phyloP scores from a whole-genome alignment of 2,888 invertebrate genomes.

The Epirrhoe alternata region DNA sequence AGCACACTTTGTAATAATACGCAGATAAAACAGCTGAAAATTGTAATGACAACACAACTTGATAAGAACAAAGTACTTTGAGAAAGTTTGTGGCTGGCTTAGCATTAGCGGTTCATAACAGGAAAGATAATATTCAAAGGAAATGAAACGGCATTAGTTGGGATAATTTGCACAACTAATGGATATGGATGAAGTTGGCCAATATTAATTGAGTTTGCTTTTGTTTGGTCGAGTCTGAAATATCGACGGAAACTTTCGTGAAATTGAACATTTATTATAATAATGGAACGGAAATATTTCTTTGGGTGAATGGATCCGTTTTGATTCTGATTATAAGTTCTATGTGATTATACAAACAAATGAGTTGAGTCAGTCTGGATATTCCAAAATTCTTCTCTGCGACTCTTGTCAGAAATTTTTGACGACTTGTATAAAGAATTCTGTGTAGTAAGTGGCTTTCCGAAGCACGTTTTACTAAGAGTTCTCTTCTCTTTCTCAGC shows the following conservation, averaged over 20 bases:
- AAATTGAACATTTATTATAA: not conserved
- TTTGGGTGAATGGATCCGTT: not conserved
- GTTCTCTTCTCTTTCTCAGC: no score
- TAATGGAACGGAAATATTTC: not conserved
- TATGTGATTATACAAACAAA: not conserved
- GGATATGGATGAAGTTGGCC: constrained; percentile 14
- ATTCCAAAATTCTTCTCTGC: no score
- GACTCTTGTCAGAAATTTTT: no score
- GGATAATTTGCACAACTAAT: constrained; percentile 19
- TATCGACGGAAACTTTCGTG: not conserved
- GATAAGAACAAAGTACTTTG: constrained; percentile 8
- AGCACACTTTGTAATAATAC: not conserved
- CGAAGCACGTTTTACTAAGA: no score
- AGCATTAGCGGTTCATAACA: constrained; percentile 19
- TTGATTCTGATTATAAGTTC: no score
- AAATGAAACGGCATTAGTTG: constrained; percentile 15
- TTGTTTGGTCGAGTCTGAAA: constrained; percentile 7
- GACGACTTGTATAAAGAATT: no score
- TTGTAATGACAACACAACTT: constrained; percentile 3
- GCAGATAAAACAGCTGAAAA: not conserved
- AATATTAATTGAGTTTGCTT: constrained; percentile 16
- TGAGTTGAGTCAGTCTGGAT: not conserved
- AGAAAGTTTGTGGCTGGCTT: constrained; percentile 8
- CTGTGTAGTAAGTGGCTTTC: no score
- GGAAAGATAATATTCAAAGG: constrained; percentile 19